Base-by-base conservation (phyloP, 2,888 invertebrate species). In the Lamproptera curius region DNA sequence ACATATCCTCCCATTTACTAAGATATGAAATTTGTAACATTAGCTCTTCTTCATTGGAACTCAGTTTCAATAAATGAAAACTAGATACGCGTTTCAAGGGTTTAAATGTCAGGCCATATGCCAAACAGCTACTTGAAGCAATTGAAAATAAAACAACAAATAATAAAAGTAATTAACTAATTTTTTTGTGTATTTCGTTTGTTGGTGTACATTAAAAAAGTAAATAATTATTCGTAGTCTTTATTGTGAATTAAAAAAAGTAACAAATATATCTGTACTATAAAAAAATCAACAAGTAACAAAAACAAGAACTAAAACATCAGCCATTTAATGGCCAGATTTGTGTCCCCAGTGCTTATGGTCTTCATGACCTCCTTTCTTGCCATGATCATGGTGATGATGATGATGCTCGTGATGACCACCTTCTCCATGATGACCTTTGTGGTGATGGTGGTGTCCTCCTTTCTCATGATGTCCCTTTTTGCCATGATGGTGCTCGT, bases 321-420 rank as follows among this genome's bases (percentile, higher is more conserved):
- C 51, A 53, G 16, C 10, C 17, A 54, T 35, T 76, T 77, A 85
- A 67, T 81, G 80, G 37, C 84, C 84, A 62, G 88, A 84, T 67
- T 90, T 90, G 71, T 90, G 90, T 58, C 91, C 91, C 93, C 94
- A 94, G 70, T 93, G 91, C 79, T 95, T 94, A 75, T 94, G 93
- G 61, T 92, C 91, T 55, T 93, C 92, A 61, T 93, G 92, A 40
- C 93, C 94, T 33, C 94, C 94, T 74, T 95, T 95, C 81, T 94
- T 93, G 63, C 90, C 94, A 62, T 93, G 91, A 47, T 92, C 90
- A 63, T 92, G 90, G 52, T 93, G 92, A 71, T 93, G 92, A 34
- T 91, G 90, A 70, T 91, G 90, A 65, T 95, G 94, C 53, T 93
- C 92, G 51, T 94, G 92, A 63, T 95, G 93, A 14, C 94, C 94